Percentiles rank a stretch among this genome's conserved stretches.
Conservation (phyloP, 1,140 invertebrate species). For the Hyles vespertilio region DNA sequence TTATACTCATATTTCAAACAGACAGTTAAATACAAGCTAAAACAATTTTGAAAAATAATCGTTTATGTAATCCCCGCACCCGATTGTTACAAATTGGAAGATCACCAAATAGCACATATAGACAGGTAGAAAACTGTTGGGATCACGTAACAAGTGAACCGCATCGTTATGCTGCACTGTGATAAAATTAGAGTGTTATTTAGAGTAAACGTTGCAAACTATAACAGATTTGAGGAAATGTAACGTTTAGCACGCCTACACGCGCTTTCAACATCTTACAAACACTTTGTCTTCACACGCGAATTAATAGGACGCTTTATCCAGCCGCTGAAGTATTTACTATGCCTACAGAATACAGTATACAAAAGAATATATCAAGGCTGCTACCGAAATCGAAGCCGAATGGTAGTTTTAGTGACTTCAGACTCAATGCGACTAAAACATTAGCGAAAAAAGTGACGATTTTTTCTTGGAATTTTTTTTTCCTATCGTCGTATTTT, state of each 20-base stretch:
- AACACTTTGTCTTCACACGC: conserved; percentile 26
- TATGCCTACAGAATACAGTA: no score
- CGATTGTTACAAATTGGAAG: not conserved
- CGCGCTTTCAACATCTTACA: conserved; percentile 29
- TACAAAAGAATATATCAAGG: no score
- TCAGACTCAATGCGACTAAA: no score
- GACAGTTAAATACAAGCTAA: no score
- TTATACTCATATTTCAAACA: no score
- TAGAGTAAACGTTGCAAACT: conserved; percentile 40
- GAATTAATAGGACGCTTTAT: conserved; percentile 21
- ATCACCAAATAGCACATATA: not conserved
- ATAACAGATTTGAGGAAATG: conserved; percentile 52
- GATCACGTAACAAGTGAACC: conserved; percentile 22
- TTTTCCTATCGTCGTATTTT: no score
- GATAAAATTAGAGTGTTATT: conserved; percentile 53
- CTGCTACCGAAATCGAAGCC: no score
- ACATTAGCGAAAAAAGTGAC: no score
- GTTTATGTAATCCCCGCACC: no score
- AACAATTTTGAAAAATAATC: no score
- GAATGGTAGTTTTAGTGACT: no score
- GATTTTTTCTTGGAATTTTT: no score
- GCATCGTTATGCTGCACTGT: conserved; percentile 22
- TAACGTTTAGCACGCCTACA: conserved; percentile 40
- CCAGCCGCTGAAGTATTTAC: not conserved
- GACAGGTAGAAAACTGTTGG: conserved; percentile 3